Conservation (phyloP, 2,113 vertebrate species). For the Bagarius yarrelli region DNA sequence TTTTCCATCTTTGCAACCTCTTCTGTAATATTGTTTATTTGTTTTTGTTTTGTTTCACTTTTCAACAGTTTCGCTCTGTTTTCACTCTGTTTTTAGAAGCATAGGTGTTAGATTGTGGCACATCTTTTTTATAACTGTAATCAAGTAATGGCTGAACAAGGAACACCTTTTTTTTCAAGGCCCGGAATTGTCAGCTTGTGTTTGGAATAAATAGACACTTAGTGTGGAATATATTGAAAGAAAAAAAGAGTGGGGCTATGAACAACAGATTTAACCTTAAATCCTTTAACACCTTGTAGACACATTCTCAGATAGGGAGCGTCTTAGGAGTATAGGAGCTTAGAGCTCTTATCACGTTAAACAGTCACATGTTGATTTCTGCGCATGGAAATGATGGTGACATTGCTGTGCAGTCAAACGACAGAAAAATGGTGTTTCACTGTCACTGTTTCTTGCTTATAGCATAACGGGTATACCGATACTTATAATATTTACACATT, state of each 20-base stretch:
- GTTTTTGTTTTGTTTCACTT: constrained; percentile 38
- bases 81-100: constrained; percentile 41
- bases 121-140: constrained; percentile 44
- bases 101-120: constrained; percentile 44
- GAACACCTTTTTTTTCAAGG: constrained; percentile 47
- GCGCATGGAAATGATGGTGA: constrained; percentile 40
- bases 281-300: constrained; percentile 50
- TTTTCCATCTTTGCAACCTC: background rate
- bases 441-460: constrained; percentile 6
- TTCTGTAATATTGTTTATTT: constrained; percentile 13
- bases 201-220: constrained; percentile 44
- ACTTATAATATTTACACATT: background rate
- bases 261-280: constrained; percentile 49
- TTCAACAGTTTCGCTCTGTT: constrained; percentile 37
- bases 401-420: constrained; percentile 42
- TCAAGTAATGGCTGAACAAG: constrained; percentile 37
- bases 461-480: background rate
- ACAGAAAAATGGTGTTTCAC: constrained; percentile 34
- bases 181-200: constrained; percentile 41
- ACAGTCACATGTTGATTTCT: constrained; percentile 51
- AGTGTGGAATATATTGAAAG: constrained; percentile 48
- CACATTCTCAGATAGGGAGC: constrained; percentile 35
- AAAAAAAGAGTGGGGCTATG: constrained; percentile 18
- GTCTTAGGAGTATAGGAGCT: constrained; percentile 46
- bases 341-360: constrained; percentile 55